Base-by-base conservation (phyloP, 1,140 invertebrate genomes). In the Himalopsyche phryganea region DNA sequence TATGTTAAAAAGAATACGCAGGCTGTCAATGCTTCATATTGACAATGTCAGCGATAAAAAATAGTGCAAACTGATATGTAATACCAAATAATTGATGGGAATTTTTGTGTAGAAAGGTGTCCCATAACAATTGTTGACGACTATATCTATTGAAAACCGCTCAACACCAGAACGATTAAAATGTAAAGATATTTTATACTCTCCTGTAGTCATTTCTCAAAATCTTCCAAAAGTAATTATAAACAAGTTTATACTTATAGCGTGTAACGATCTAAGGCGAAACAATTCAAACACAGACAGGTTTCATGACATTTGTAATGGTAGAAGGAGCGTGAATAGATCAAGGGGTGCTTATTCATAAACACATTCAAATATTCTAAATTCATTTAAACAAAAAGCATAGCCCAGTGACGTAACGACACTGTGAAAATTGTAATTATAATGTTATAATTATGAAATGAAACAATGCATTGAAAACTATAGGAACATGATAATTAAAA, bases 381-480 rank as follows among this genome's bases (percentile, higher is more conserved):
- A 62, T 62, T 62, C 55, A 62, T 58, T 17, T 62, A 62, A 58
- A 49, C 53, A 55, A 62, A 28, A 58, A 54, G 50, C 55, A 62
- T 61, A 61, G 55, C 36, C 53, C 60, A 62, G 60, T 62, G 60
- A 61, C 38, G 38, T 55, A 54, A 61, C 58, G 51, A 62, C 60
- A 58, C 60, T 58, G 55, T 33, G 38, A 53, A 51, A 62, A 62
- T 47, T 62, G 60, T 62, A 62, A 53, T 52, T 60, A 28, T 28
- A 60, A 62, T 62, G 60, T 58, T 62, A 53, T 58, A 52, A 61
- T 35, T 50, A 58, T 58, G 55, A 58, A 46, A 62, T 62, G 60
- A 58, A 58, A 62, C 60, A 52, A 62, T 58, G 46, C 60, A 62
- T 62, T 58, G 50, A 62, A 61, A 62, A 58, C 60, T 62, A 62